Conservation (phyloP, 2,888 invertebrate genomes). For the Xiphydria camelus region DNA sequence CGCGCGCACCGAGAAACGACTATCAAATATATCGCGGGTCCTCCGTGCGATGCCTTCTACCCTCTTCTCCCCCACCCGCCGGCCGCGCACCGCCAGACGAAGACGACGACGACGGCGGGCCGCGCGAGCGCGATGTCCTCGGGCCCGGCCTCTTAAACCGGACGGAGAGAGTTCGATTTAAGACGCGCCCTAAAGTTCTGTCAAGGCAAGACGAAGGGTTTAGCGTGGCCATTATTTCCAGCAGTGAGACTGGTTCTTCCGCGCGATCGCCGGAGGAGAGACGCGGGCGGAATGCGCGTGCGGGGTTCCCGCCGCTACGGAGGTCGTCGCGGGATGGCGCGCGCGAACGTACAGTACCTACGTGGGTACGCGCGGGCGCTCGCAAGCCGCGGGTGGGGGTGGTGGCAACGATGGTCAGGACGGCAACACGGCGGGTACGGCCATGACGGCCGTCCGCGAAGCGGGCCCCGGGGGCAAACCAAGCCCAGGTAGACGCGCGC, state of each 20-base stretch:
- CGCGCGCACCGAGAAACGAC: too few species aligned
- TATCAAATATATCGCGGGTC: too few species aligned
- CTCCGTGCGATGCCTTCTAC: too few species aligned
- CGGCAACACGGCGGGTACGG: neutral
- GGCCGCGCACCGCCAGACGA: too few species aligned
- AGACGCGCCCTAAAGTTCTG: constrained; percentile 20
- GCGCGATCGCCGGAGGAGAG: constrained; percentile 30
- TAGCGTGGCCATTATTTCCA: constrained; percentile 29
- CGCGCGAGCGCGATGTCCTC: neutral
- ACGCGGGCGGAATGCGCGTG: constrained; percentile 23
- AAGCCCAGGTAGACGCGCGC: constrained; percentile 15
- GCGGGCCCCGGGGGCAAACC: constrained; percentile 17
- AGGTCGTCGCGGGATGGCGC: constrained; percentile 2
- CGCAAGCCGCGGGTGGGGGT: neutral
- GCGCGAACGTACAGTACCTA: constrained; percentile 17
- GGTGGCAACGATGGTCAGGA: neutral
- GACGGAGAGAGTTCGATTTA: constrained; percentile 1
- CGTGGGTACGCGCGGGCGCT: constrained; percentile 17
- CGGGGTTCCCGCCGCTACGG: too few species aligned
- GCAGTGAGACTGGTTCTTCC: constrained; percentile 31
- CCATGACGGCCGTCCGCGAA: constrained; percentile 4
- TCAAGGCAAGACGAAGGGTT: constrained; percentile 23
- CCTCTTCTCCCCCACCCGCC: too few species aligned
- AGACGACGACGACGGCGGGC: neutral
- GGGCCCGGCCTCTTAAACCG: neutral